Percentiles rank a stretch among this genome's conserved stretches.
Evolutionary conservation across 2,113 vertebrate genomes (phyloP).

Genomic region (Noturus placidus): DNA sequence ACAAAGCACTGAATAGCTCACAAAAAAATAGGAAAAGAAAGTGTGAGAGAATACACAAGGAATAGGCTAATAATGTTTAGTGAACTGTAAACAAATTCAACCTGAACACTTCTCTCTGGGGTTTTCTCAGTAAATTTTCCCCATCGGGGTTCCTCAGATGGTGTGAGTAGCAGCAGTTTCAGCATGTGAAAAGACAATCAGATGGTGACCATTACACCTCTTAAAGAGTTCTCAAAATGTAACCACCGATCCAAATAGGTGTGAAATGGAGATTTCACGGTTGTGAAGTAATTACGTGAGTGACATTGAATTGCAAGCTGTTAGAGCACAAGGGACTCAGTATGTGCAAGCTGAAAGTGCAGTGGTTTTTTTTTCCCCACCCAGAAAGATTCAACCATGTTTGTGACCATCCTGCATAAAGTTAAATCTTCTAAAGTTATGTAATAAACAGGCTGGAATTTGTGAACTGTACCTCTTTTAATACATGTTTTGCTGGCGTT

Average conservation of each 20-base stretch:
- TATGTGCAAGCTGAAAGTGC: neutral
- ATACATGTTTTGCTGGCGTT: neutral
- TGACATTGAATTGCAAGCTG: neutral
- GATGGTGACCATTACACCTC: neutral
- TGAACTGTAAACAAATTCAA: neutral
- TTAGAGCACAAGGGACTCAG: neutral
- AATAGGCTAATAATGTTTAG: neutral
- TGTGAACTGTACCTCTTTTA: neutral
- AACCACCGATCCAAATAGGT: neutral
- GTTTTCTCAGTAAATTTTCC: neutral
- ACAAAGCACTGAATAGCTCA: neutral
- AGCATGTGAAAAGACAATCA: neutral
- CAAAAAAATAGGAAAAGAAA: neutral
- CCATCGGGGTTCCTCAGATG: neutral
- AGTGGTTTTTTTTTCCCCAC: neutral
- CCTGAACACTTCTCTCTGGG: neutral
- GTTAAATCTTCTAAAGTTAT: neutral
- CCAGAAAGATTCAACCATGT: neutral
- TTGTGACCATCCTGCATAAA: neutral
- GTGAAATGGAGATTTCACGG: constrained; percentile 21
- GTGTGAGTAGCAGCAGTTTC: neutral
- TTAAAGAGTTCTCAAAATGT: neutral
- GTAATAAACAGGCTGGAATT: neutral
- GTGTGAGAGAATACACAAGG: neutral
- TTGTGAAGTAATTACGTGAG: neutral